Evolutionary conservation across 2,113 vertebrate genomes (phyloP).

Genomic region (Oreochromis niloticus): DNA sequence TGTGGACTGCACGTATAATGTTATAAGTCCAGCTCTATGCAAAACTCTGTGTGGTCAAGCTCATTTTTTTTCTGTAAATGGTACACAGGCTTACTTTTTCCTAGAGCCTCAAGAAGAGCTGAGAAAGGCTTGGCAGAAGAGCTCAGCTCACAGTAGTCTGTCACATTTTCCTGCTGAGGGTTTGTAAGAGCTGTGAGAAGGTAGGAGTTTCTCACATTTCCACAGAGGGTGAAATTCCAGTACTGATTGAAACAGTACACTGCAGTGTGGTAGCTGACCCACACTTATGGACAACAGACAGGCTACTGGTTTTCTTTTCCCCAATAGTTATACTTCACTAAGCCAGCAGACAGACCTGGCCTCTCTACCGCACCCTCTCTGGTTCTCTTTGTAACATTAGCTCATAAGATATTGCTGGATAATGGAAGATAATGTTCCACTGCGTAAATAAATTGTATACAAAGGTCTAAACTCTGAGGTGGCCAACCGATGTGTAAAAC

Average conservation of each 20-base stretch:
- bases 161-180: background rate
- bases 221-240: background rate
- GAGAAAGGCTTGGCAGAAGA: background rate
- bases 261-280: background rate
- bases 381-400: background rate
- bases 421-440: background rate
- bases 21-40: background rate
- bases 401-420: background rate
- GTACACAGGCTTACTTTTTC: background rate
- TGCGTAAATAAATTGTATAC: background rate
- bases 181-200: slow-evolving; percentile 3
- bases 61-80: background rate
- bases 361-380: background rate
- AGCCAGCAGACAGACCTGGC: background rate
- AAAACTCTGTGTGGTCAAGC: background rate
- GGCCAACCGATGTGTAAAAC: background rate
- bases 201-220: background rate
- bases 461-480: background rate
- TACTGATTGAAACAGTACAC: background rate
- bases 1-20: background rate
- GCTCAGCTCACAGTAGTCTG: background rate
- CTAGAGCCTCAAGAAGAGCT: background rate
- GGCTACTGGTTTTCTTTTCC: background rate
- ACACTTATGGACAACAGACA: background rate
- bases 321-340: background rate